Percentiles rank a stretch among this genome's conserved stretches.
phyloP scores from a whole-genome alignment of 2,888 invertebrate species.

The Limnephilus rhombicus region DNA sequence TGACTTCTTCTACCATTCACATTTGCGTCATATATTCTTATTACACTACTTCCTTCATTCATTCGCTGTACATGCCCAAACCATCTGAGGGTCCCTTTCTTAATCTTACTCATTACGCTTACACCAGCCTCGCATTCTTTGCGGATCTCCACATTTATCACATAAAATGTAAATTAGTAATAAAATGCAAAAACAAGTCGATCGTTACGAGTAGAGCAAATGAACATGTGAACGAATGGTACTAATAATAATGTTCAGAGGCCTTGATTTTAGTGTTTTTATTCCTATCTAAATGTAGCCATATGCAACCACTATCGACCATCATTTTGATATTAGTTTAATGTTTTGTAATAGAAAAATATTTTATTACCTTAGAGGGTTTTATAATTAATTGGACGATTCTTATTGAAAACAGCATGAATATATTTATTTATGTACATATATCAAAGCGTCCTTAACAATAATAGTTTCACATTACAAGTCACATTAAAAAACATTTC shows the following conservation, averaged over 20 bases:
- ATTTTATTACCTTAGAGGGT: neutral
- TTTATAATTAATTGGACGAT: neutral
- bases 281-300: neutral
- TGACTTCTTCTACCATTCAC: too few species aligned
- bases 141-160: too few species aligned
- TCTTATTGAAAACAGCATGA: neutral
- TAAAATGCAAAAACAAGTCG: neutral
- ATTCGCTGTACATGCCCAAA: too few species aligned
- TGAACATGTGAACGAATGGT: neutral
- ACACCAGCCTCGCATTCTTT: too few species aligned
- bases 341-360: too few species aligned
- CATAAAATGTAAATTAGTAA: too few species aligned
- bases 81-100: too few species aligned
- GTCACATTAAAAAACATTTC: neutral
- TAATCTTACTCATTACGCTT: too few species aligned
- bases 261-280: neutral
- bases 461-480: neutral
- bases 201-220: neutral
- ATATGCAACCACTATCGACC: neutral
- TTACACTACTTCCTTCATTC: too few species aligned
- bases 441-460: too few species aligned
- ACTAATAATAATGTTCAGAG: neutral
- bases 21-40: too few species aligned
- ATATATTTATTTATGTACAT: neutral
- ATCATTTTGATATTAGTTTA: neutral